phyloP scores from a whole-genome alignment of 2,888 invertebrate species.

The Lagria hirta region DNA sequence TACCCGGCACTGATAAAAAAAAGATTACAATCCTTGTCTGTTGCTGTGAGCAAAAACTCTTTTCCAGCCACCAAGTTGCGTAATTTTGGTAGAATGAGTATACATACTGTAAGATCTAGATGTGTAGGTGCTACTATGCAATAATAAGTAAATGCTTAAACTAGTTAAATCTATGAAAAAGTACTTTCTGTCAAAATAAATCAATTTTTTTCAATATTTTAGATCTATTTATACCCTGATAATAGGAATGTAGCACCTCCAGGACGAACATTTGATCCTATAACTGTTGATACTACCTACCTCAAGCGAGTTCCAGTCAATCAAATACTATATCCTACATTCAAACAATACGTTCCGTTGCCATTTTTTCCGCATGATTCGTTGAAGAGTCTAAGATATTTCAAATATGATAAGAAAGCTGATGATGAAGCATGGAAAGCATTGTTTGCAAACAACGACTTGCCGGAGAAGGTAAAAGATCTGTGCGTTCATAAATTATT shows the following conservation, averaged over 20 bases:
- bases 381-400: conserved; percentile 12
- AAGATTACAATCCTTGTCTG: no score
- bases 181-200: no score
- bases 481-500: no score
- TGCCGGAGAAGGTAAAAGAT: conserved; percentile 23
- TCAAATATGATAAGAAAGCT: conserved; percentile 16
- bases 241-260: conserved; percentile 58
- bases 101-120: no score
- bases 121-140: no score
- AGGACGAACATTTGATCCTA: conserved; percentile 53
- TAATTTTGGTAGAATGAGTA: no score
- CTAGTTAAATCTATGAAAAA: no score
- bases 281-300: conserved; percentile 62
- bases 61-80: no score
- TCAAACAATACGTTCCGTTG: conserved; percentile 8
- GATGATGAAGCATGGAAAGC: conserved; percentile 22
- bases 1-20: no score
- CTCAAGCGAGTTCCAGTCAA: conserved; percentile 55
- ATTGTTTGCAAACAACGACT: conserved; percentile 20
- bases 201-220: conserved; percentile 30
- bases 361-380: conserved; percentile 25
- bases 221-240: conserved; percentile 58
- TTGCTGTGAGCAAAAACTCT: no score
- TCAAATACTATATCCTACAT: conserved; percentile 11
- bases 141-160: no score